Evolutionary conservation across 2,113 vertebrate species (phyloP).

Genomic region (Platanista minor): DNA sequence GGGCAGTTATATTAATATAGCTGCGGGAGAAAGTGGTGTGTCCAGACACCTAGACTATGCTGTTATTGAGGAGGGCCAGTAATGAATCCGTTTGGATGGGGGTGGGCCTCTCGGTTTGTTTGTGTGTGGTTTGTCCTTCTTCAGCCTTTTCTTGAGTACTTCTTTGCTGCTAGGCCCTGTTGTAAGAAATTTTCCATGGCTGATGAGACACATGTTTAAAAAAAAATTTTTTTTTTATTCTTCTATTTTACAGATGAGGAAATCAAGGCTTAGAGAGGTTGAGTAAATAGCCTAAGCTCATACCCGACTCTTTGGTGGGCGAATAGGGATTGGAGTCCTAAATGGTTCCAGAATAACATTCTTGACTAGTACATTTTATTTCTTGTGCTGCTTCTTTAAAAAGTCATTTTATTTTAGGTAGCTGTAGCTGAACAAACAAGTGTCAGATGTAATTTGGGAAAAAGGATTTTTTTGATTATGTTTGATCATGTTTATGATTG

Average conservation of each 20-base stretch:
- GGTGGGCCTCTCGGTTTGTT: background rate
- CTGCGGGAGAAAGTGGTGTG: background rate
- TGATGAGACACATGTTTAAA: background rate
- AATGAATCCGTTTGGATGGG: background rate
- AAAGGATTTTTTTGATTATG: too few species aligned
- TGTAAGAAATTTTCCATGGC: background rate
- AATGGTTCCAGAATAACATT: background rate
- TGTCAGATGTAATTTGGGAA: background rate
- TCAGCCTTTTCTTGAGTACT: background rate
- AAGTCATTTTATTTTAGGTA: background rate
- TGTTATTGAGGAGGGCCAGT: background rate
- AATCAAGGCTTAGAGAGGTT: background rate
- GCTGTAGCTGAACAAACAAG: background rate
- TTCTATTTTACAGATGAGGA: background rate
- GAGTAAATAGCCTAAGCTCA: background rate
- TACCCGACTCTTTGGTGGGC: fast-evolving
- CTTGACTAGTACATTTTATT: background rate
- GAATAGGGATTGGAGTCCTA: background rate
- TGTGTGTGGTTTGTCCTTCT: background rate
- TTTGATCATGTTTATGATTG: too few species aligned
- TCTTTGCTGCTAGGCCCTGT: background rate
- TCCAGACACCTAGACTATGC: background rate
- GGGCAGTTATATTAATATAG: background rate
- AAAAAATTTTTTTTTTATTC: background rate
- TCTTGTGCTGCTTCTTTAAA: background rate